Conservation (phyloP, 1,140 invertebrate species). For the Lasioglossum baleicum region DNA sequence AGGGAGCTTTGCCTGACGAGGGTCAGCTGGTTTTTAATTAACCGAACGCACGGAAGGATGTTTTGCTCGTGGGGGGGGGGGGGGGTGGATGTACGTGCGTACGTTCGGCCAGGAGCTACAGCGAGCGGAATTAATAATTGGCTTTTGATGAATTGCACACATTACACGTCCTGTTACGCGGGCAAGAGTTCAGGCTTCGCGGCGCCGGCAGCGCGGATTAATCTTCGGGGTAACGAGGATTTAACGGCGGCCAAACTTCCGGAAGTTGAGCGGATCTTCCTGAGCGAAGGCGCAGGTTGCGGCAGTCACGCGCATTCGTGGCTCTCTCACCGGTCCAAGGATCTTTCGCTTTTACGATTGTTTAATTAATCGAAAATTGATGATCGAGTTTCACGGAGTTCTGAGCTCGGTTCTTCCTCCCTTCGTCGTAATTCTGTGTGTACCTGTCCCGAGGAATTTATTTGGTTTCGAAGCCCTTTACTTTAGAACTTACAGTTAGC, state of each 20-base stretch:
- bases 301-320: slow-evolving; percentile 41
- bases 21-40: slow-evolving; percentile 1
- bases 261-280: slow-evolving; percentile 46
- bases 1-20: neutral
- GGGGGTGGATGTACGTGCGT: neutral
- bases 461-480: neutral
- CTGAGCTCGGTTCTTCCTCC: too few species aligned
- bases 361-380: slow-evolving; percentile 51
- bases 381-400: neutral
- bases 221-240: slow-evolving; percentile 60
- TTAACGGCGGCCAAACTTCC: slow-evolving; percentile 53
- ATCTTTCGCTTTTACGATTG: slow-evolving; percentile 28
- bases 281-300: neutral
- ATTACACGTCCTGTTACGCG: slow-evolving; percentile 34
- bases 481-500: too few species aligned
- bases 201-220: slow-evolving; percentile 35
- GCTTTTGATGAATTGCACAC: slow-evolving; percentile 45
- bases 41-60: neutral
- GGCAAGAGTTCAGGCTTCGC: slow-evolving; percentile 29
- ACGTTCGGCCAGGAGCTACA: neutral
- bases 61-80: neutral
- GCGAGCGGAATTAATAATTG: slow-evolving; percentile 45
- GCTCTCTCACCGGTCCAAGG: neutral
- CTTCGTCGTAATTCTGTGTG: neutral
- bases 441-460: neutral